Base-by-base conservation (phyloP, 2,888 invertebrate genomes). In the Nephrotoma appendiculata region DNA sequence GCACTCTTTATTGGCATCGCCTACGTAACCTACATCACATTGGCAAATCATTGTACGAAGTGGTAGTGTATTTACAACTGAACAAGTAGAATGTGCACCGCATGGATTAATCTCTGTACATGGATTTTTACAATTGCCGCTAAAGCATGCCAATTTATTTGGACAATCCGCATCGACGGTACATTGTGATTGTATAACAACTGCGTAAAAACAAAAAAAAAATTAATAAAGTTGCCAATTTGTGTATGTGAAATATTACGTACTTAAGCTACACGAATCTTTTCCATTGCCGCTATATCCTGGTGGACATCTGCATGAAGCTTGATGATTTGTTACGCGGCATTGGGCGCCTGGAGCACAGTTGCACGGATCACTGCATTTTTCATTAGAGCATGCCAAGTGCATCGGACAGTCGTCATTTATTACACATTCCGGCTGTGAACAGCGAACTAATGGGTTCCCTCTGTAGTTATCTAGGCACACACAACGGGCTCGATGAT, bases 11-110 rank as follows among this genome's bases (percentile, higher is more conserved):
- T 97, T 96, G 9, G 98, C 97, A 91, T 98, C 97, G 88, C 98
- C 98, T 88, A 95, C 93, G 89, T 94, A 96, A 88, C 97, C 97
- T 87, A 94, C 94, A 88, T 96, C 93, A 90, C 98, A 98, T 90
- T 96, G 95, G 90, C 98, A 98, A 87, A 96, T 95, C 94, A 98
- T 96, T 6, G 97, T 97, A 89, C 97, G 94, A 92, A 97, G 93
- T 6, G 98, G 98, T 88, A 97, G 92, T 0, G 97, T 96, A 89
- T 97, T 96, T 41, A 97, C 95, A 9, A 98, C 97, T 7, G 95
- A 94, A 90, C 98, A 98, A 88, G 95, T 94, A 0, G 98, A 97
- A 90, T 96, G 95, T 52, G 92, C 90, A 15, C 97, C 97, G 89
- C 97, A 98, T 0, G 97, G 96, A 89, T 94, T 93, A 1, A 95